Evolutionary conservation across 2,888 invertebrate species (phyloP), one percentile per base, ranked within the genome.

Genomic region (Cataglyphis cursor): DNA sequence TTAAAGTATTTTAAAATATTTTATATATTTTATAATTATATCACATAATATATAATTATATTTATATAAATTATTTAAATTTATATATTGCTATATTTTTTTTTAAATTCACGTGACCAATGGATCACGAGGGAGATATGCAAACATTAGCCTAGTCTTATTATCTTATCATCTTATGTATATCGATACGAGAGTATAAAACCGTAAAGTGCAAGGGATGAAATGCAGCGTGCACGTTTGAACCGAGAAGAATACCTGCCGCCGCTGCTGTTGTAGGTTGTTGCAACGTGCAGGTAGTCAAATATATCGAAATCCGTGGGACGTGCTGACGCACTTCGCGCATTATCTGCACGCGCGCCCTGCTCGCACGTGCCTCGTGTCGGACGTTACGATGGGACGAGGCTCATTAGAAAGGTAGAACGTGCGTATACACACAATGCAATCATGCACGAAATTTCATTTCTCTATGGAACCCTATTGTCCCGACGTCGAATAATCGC

Each of bases 241-340:
- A 12, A 65, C n/a, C 35, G 48, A n/a, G 15, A 21, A 59, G 31
- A 12, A 70, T 80, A 70, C 21, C 10, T 10, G 28, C 12, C 18
- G 28, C 12, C 18, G 62, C 21, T 15, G 54, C 15, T 35, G 31
- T n/a, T 15, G 44, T 15, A n/a, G 18, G n/a, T 8, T 24, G n/a
- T 54, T 35, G 44, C 21, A 59, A 24, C 44, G 44, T 78, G 44
- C 70, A 61, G 31, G 44, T 70, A 70, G 78, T 59, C 59, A 78
- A 78, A 78, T 70, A 59, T 78, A 78, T 68, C 78, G n/a, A 48
- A 78, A 78, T 78, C 78, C 78, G 78, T 78, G 70, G 78, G 78
- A 78, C 44, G 78, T 78, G 59, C 78, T 78, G 78, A 78, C 78
- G 78, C 68, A 78, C 70, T 78, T 78, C n/a, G 78, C 70, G 70